These are phyloP conservation scores for Tachina lurida DNA, from an alignment of 2,888 invertebrate species.

Conservation along the genomic window DNA sequence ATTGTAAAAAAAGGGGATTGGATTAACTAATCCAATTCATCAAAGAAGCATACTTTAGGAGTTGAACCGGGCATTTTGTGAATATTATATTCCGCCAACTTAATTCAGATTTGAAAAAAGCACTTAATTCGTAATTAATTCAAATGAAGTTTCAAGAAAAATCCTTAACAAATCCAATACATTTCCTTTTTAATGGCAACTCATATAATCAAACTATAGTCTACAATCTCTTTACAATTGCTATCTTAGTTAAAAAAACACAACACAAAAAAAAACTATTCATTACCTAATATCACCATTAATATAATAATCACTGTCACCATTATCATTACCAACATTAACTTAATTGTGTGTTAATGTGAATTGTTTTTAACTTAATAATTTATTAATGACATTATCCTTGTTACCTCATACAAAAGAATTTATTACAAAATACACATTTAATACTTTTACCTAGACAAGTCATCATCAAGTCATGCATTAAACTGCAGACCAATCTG, in stretches of 20 bases:
- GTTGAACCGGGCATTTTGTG: too few species aligned
- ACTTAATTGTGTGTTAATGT: constrained; percentile 72
- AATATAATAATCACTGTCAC: constrained; percentile 20
- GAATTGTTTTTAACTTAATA: constrained; percentile 72
- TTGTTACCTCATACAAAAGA: constrained; percentile 49
- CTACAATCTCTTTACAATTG: neutral
- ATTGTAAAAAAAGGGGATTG: too few species aligned
- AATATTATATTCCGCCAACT: too few species aligned
- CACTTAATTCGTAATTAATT: too few species aligned
- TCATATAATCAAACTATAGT: too few species aligned
- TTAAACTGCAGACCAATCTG: neutral
- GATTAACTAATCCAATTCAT: too few species aligned
- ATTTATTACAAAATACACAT: constrained; percentile 14
- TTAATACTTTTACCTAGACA: neutral
- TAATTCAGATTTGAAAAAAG: too few species aligned
- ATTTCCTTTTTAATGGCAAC: neutral
- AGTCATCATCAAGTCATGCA: constrained; percentile 7
- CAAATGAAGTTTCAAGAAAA: too few species aligned
- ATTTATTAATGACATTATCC: constrained; percentile 72
- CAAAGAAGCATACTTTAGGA: too few species aligned
- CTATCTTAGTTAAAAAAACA: neutral
- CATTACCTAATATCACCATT: constrained; percentile 7
- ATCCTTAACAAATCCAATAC: neutral
- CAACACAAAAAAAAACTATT: neutral
- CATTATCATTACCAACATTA: constrained; percentile 37